phyloP scores from a whole-genome alignment of 23 tunicate species.

The Oikopleura vanhoeffeni region DNA sequence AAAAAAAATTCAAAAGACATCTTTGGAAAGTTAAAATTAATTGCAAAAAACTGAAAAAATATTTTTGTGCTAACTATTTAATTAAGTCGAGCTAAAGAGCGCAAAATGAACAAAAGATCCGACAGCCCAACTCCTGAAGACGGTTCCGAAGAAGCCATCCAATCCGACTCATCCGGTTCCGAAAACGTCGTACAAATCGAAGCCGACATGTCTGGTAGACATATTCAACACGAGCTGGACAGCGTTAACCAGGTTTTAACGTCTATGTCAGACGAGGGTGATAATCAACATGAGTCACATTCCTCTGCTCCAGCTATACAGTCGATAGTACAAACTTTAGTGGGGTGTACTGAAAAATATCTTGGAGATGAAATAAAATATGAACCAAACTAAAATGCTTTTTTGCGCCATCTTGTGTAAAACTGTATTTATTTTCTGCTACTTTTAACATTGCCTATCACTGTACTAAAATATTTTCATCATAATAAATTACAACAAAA shows the following conservation, averaged over 20 bases:
- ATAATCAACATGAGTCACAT: neutral
- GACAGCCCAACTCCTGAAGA: constrained; percentile 15
- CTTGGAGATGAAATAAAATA: neutral
- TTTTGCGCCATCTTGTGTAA: too few species aligned
- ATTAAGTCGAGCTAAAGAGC: constrained; percentile 56
- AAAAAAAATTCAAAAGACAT: too few species aligned
- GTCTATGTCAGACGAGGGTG: neutral
- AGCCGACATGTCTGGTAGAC: neutral
- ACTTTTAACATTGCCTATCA: too few species aligned
- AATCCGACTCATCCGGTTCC: neutral
- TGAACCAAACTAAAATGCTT: constrained; percentile 9
- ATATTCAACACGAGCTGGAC: neutral
- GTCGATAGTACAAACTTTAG: neutral
- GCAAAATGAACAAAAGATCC: constrained; percentile 45
- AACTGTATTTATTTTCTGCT: too few species aligned
- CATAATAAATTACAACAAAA: too few species aligned
- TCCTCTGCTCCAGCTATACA: neutral
- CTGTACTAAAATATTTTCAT: too few species aligned
- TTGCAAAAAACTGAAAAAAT: too few species aligned
- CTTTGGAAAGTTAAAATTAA: too few species aligned
- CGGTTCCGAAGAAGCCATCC: constrained; percentile 4
- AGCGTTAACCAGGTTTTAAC: neutral
- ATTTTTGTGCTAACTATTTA: neutral
- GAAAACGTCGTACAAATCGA: neutral
- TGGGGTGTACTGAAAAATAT: neutral